Base-by-base conservation (phyloP, 2,888 invertebrate genomes). In the Tiphia femorata region DNA sequence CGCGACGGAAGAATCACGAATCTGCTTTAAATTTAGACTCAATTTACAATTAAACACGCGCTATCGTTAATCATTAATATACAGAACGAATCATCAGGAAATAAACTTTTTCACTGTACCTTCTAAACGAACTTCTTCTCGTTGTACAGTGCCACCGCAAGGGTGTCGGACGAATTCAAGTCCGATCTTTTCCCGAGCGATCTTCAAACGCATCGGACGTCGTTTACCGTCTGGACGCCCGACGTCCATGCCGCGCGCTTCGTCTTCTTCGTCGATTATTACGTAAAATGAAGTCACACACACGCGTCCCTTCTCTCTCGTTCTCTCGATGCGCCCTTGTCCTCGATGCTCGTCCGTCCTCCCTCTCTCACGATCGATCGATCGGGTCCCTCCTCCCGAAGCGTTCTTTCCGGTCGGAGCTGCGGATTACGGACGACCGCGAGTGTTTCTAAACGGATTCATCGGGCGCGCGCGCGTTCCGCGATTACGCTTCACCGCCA, bases 361-460 rank as follows among this genome's bases (percentile, higher is more conserved):
- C n/a, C n/a, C n/a, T n/a, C n/a, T n/a, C n/a, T n/a, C n/a, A n/a
- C n/a, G n/a, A n/a, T n/a, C n/a, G n/a, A n/a, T n/a, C n/a, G n/a
- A n/a, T n/a, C n/a, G n/a, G 5, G 25, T 5, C 5, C 25, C 25
- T 5, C 25, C 25, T 5, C 6, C 25, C 25, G 8, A 25, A 25
- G 5, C 8, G 6, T 25, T 25, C 25, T 25, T 25, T 25, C 8
- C 25, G 5, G 6, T 25, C 25, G 6, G 25, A 25, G 25, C 49
- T 20, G 14, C 42, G 47, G 58, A 58, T 59, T 67, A 54, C 35
- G 29, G 33, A n/a, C 46, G 57, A 43, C 29, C 46, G 35, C 49
- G 30, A 19, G 14, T 21, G 5, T 20, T 8, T 8, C 25, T 46
- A 25, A 35, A 23, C 14, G 14, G 41, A 12, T 23, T 25, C 16